Conservation (phyloP, 2,113 vertebrate species). For the Percopsis transmontana region DNA sequence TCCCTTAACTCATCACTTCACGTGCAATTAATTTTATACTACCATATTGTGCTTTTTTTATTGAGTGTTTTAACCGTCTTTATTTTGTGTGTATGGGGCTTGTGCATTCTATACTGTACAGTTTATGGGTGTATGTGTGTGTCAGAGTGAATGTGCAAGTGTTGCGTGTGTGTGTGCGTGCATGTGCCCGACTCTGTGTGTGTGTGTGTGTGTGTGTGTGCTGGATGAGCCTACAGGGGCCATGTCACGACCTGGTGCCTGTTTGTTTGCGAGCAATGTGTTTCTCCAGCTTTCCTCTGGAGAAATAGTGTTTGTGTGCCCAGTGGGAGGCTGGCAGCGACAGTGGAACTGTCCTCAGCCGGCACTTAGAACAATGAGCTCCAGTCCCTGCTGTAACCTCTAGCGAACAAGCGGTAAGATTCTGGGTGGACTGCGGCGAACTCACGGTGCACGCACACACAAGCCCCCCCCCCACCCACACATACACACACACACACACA, state of each 20-base stretch:
- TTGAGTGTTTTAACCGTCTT: slow-evolving; percentile 68
- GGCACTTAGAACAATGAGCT: slow-evolving; percentile 54
- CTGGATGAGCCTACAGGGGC: slow-evolving; percentile 35
- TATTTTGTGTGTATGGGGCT: slow-evolving; percentile 53
- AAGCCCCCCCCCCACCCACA: slow-evolving; percentile 1
- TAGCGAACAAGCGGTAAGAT: slow-evolving; percentile 52
- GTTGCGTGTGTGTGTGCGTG: slow-evolving; percentile 5
- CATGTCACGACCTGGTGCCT: slow-evolving; percentile 62
- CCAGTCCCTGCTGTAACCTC: slow-evolving; percentile 41
- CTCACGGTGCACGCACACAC: slow-evolving; percentile 40
- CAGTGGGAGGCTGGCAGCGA: slow-evolving; percentile 55
- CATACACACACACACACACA: slow-evolving; percentile 43
- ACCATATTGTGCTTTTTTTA: slow-evolving; percentile 80
- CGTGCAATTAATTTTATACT: slow-evolving; percentile 82
- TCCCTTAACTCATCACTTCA: slow-evolving; percentile 65
- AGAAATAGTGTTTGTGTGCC: slow-evolving; percentile 73
- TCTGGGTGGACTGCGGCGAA: slow-evolving; percentile 41
- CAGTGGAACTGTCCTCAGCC: slow-evolving; percentile 55
- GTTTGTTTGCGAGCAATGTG: slow-evolving; percentile 40
- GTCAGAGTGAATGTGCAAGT: slow-evolving; percentile 21
- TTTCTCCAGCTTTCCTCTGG: slow-evolving; percentile 28
- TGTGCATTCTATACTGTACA: slow-evolving; percentile 69
- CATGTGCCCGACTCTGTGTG: slow-evolving; percentile 6
- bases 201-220: slow-evolving; percentile 7
- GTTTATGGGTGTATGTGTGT: slow-evolving; percentile 29